Evolutionary conservation across 2,113 vertebrate genomes (phyloP), one percentile per base, ranked within the genome.

Genomic region (Nerophis lumbriciformis): DNA sequence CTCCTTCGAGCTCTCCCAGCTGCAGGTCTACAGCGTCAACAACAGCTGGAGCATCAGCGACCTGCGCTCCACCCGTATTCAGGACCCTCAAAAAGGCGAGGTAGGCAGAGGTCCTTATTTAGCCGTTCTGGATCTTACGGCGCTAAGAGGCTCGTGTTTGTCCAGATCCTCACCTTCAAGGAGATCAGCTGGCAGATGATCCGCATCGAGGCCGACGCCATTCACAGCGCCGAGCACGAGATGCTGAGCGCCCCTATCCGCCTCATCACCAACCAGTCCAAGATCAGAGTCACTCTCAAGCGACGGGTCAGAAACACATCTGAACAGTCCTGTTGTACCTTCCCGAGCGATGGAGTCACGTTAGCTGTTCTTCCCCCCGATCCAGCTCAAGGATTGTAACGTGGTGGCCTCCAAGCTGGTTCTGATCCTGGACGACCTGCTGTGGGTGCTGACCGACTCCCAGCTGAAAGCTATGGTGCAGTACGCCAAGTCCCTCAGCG

Each of bases 181-280:
- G 97, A 99, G 89, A 95, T 98, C 76, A 98, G 92, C 88, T 99
- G 97, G 97, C 97, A 99, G 90, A 99, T 98, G 95, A 97, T 99
- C 85, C 92, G 97, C 68, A 99, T 99, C 67, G 97, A 99, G 85
- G 96, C 96, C 0, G 96, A 99, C 76, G 97, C 96, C 61, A 99
- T 98, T 80, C 95, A 98, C 83, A 97, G 94, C 67, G 90, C 90
- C 14, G 93, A 97, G 69, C 94, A 97, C 63, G 96, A 99, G 89
- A 93, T 97, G 80, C 77, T 98, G 89, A 95, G 95, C 50, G 94
- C 97, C 47, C 96, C 97, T 53, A 95, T 99, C 80, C 92, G 97
- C 47, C 92, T 99, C 73, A 99, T 99, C 86, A 99, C 97, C 71
- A 99, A 99, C 85, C 96, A 98, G 68, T 98, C 96, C 78, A 97